Evolutionary conservation across 1,140 invertebrate genomes (phyloP).

Genomic region (Micrasema minimum): DNA sequence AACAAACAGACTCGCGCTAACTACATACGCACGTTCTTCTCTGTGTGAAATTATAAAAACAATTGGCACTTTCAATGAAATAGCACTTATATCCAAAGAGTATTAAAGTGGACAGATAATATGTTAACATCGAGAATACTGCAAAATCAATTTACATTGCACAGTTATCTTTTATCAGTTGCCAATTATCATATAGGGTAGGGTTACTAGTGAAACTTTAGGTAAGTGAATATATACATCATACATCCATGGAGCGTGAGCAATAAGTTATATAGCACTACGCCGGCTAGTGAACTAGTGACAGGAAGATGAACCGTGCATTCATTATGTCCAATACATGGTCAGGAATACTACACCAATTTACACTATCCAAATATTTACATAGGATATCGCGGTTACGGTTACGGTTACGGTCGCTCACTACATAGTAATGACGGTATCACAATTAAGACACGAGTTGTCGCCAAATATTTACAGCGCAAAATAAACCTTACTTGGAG

Average conservation of each 20-base stretch:
- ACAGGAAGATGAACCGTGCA: slow-evolving; percentile 54
- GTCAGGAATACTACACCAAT: slow-evolving; percentile 42
- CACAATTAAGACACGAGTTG: slow-evolving; percentile 49
- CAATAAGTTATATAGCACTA: background rate
- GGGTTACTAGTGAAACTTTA: slow-evolving; percentile 24
- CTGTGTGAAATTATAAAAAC: slow-evolving; percentile 27
- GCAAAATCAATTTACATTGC: slow-evolving; percentile 38
- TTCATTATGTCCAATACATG: slow-evolving; percentile 47
- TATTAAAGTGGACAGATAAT: slow-evolving; percentile 50
- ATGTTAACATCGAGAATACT: slow-evolving; percentile 44
- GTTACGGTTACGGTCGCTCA: slow-evolving; percentile 32
- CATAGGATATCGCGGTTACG: slow-evolving; percentile 38
- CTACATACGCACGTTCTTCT: background rate
- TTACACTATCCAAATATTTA: slow-evolving; percentile 46
- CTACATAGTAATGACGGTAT: slow-evolving; percentile 49
- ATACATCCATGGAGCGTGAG: slow-evolving; percentile 58
- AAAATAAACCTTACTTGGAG: slow-evolving; percentile 28
- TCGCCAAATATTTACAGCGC: slow-evolving; percentile 49
- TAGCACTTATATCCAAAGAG: slow-evolving; percentile 44
- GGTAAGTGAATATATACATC: background rate
- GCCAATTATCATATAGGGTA: slow-evolving; percentile 1
- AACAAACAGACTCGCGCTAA: slow-evolving; percentile 25
- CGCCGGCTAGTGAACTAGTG: slow-evolving; percentile 45
- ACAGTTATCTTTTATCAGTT: slow-evolving; percentile 32
- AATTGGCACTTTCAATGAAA: slow-evolving; percentile 52